Base-by-base conservation (phyloP, 2,888 invertebrate genomes). In the Temnothorax unifasciatus region DNA sequence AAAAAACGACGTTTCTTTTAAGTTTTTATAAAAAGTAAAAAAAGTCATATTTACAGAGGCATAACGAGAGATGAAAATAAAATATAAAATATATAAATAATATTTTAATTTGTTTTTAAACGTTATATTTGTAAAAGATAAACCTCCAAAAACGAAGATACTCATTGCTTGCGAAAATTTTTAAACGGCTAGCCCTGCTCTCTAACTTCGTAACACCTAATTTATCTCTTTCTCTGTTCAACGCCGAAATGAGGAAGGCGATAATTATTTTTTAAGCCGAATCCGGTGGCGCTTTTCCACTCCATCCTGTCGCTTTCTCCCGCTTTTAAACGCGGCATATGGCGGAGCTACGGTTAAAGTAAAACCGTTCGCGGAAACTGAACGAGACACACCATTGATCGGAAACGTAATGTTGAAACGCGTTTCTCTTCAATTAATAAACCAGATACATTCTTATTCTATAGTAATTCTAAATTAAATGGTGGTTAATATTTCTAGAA, bases 251-350 rank as follows among this genome's bases (percentile, higher is more conserved):
- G 75, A 86, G 86, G 85, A 86, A 86, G 85, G 85, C 88, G 85
- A 91, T 91, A 90, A 91, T 92, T 91, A 90, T 91, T 90, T 90
- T 91, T 91, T 91, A 91, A 92, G 86, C 87, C 89, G 83, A 90
- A 91, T 92, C 89, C 87, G 86, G 79, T 83, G 82, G 75, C 87
- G 86, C 81, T 90, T 90, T 61, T 61, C 90, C 90, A 86, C 47
- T 82, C n/a, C n/a, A 13, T 54, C 4, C 29, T 29, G 68, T 44
- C 68, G n/a, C n/a, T 77, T 44, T 41, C n/a, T 44, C 41, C 9
- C 15, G 29, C 3, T 68, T 68, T 77, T 68, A 66, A 29, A n/a
- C 3, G 15, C n/a, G 41, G 13, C 5, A 34, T 25, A n/a, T 15
- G 15, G 25, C 29, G 25, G 25, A 41, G 4, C 18, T 50, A 25